These are phyloP conservation scores for Gobio gobio DNA, from an alignment of 2,113 vertebrate species.

Conservation along the genomic window DNA sequence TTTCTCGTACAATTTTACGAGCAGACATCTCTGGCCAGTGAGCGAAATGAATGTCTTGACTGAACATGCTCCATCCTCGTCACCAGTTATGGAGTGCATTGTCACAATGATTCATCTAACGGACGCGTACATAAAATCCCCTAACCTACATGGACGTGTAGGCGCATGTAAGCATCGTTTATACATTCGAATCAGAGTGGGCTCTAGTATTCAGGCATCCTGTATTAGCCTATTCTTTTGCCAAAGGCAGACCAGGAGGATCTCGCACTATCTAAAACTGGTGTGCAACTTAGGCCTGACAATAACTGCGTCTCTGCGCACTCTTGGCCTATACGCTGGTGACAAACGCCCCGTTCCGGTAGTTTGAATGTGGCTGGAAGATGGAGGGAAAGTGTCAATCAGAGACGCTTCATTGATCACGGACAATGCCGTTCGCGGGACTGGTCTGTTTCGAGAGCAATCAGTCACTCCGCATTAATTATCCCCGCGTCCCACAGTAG, in stretches of 20 bases:
- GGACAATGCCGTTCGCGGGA: constrained; percentile 79
- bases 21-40: background rate
- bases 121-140: constrained; percentile 29
- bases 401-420: constrained; percentile 77
- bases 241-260: constrained; percentile 39
- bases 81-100: constrained; percentile 25
- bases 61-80: constrained; percentile 33
- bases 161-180: constrained; percentile 37
- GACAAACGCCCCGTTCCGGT: constrained; percentile 68
- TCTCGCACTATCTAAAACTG: constrained; percentile 36
- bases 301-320: constrained; percentile 49
- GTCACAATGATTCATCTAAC: constrained; percentile 39
- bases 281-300: constrained; percentile 52
- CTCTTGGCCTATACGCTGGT: constrained; percentile 61
- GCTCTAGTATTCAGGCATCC: constrained; percentile 30
- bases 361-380: constrained; percentile 69
- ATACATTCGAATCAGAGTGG: constrained; percentile 26
- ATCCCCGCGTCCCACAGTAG: constrained; percentile 69
- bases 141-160: constrained; percentile 46
- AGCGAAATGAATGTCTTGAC: constrained; percentile 35
- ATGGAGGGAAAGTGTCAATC: constrained; percentile 79
- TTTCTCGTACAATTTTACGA: background rate
- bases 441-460: constrained; percentile 86
- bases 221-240: constrained; percentile 31
- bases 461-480: constrained; percentile 88